Conservation (phyloP, 2,113 vertebrate genomes). For the Salminus brasiliensis region DNA sequence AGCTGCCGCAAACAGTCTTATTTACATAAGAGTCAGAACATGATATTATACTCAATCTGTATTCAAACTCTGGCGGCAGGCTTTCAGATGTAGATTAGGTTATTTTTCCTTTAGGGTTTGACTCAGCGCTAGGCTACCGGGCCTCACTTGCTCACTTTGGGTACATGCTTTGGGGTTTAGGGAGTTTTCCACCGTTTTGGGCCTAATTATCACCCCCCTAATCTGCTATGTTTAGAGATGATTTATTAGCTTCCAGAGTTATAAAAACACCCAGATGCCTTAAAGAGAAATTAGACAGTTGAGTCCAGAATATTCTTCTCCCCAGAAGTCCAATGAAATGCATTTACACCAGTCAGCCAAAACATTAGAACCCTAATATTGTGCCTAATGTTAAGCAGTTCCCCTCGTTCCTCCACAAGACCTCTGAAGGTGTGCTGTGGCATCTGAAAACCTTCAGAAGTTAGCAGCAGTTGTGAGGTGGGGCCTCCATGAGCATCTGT, state of each 20-base stretch:
- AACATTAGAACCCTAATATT: no score
- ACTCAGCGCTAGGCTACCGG: not conserved
- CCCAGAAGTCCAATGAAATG: not conserved
- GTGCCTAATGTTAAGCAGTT: no score
- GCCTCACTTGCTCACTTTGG: not conserved
- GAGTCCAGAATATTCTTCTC: not conserved
- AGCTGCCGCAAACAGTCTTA: not conserved
- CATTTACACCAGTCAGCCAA: not conserved
- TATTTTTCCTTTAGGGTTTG: not conserved
- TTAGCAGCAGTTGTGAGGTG: no score
- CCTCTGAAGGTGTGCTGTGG: no score
- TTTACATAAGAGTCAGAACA: not conserved
- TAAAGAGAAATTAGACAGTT: not conserved
- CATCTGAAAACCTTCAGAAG: no score
- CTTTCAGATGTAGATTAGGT: not conserved
- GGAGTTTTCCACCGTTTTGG: not conserved
- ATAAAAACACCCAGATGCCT: not conserved
- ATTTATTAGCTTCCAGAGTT: conserved; percentile 18
- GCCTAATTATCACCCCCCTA: not conserved
- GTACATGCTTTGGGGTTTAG: not conserved
- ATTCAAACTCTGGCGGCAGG: not conserved
- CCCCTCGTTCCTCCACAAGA: no score
- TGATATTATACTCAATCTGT: not conserved
- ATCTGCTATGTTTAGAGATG: not conserved
- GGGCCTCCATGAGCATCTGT: no score